phyloP scores from a whole-genome alignment of 2,888 invertebrate genomes.

The Didymodactylos carnosus region DNA sequence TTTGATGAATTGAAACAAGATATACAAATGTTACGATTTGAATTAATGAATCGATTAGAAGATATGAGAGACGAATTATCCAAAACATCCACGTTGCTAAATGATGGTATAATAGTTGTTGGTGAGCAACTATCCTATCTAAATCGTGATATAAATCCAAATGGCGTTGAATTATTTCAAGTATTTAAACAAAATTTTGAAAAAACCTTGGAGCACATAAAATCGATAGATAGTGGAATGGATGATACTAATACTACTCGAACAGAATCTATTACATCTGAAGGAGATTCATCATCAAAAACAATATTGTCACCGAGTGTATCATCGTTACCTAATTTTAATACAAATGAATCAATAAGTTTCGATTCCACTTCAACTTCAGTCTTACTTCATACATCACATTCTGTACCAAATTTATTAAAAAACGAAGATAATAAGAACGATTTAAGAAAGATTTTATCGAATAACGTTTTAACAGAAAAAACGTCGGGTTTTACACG shows the following conservation, averaged over 20 bases:
- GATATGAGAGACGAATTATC: slow-evolving; percentile 7
- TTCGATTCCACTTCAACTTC: too few species aligned
- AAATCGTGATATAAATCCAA: not conserved
- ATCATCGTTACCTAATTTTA: not conserved
- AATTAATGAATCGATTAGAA: slow-evolving; percentile 23
- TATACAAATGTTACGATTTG: slow-evolving; percentile 25
- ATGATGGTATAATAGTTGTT: slow-evolving; percentile 5
- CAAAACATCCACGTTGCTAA: not conserved
- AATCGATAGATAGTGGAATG: not conserved
- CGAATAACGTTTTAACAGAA: too few species aligned
- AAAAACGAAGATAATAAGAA: too few species aligned
- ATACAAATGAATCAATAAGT: not conserved
- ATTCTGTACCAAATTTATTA: not conserved
- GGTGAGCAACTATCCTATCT: not conserved
- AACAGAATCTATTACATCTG: not conserved
- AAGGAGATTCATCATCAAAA: too few species aligned
- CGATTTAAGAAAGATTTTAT: too few species aligned
- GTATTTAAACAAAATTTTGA: not conserved
- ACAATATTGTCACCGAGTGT: too few species aligned
- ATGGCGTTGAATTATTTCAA: not conserved
- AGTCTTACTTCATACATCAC: too few species aligned
- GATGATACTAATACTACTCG: not conserved
- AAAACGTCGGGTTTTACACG: too few species aligned
- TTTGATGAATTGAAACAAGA: slow-evolving; percentile 26
- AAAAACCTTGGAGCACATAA: not conserved